Conservation (phyloP, 2,113 vertebrate genomes). For the Megalops atlanticus region DNA sequence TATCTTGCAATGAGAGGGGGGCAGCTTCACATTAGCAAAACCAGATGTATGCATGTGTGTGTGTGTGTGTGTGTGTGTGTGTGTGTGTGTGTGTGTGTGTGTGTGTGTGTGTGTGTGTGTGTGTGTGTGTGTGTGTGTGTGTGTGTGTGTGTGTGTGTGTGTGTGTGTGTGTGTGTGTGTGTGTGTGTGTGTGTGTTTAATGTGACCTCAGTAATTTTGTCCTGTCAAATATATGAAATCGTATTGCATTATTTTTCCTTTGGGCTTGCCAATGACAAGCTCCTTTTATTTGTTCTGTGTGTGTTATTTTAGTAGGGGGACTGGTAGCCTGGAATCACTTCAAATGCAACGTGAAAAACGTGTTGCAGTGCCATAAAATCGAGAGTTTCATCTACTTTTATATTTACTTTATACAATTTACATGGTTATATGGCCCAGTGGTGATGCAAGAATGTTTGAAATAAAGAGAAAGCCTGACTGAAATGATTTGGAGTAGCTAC, state of each 20-base stretch:
- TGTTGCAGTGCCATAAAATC: slow-evolving; percentile 12
- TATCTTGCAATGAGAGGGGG: slow-evolving; percentile 7
- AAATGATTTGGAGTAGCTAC: neutral
- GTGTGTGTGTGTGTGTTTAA: slow-evolving; percentile 38
- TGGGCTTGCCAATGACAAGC: slow-evolving; percentile 26
- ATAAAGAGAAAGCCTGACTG: neutral
- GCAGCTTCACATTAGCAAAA: slow-evolving; percentile 22
- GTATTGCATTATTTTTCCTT: slow-evolving; percentile 35
- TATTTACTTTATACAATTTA: slow-evolving; percentile 3
- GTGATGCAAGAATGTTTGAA: neutral
- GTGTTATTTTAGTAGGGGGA: slow-evolving; percentile 29
- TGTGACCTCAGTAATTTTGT: slow-evolving; percentile 34
- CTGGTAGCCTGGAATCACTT: slow-evolving; percentile 21
- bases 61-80: too few species aligned
- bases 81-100: too few species aligned
- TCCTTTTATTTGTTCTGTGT: slow-evolving; percentile 17
- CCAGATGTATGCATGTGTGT: slow-evolving; percentile 32
- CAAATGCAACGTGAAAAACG: neutral
- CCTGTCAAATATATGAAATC: slow-evolving; percentile 36
- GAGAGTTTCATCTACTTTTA: neutral
- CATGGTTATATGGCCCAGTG: neutral
- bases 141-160: slow-evolving; percentile 31
- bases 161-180: slow-evolving; percentile 23
- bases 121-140: slow-evolving; percentile 41
- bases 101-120: slow-evolving; percentile 11